phyloP scores from a whole-genome alignment of 2,888 invertebrate genomes.

The Diarsia mendica region DNA sequence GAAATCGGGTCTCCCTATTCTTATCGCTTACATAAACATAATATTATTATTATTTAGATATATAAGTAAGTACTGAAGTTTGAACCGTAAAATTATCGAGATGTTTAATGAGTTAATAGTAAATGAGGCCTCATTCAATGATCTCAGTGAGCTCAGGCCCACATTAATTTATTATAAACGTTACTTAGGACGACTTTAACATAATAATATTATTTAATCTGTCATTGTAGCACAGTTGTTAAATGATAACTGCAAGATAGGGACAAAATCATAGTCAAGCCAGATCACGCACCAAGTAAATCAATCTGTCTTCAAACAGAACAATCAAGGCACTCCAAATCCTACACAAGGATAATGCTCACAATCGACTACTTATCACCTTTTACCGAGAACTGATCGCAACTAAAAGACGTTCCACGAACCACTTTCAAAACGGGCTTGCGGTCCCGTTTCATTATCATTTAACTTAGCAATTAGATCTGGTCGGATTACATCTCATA shows the following conservation, averaged over 20 bases:
- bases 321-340: not conserved
- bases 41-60: too few relatives aligned
- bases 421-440: slow-evolving; percentile 57
- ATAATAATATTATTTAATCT: too few relatives aligned
- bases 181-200: not conserved
- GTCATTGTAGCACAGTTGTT: not conserved
- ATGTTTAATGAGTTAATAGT: not conserved
- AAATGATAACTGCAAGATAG: not conserved
- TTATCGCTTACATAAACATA: slow-evolving; percentile 25
- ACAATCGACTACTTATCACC: slow-evolving; percentile 11
- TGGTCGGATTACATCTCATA: slow-evolving; percentile 58
- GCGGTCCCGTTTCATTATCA: slow-evolving; percentile 54
- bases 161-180: not conserved
- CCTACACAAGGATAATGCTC: slow-evolving; percentile 18
- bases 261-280: too few relatives aligned
- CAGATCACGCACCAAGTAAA: not conserved
- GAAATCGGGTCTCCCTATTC: slow-evolving; percentile 21
- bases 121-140: not conserved
- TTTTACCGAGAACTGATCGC: slow-evolving; percentile 27
- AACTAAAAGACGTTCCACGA: slow-evolving; percentile 47
- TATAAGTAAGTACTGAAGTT: not conserved
- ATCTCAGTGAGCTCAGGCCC: not conserved
- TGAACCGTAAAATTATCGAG: not conserved
- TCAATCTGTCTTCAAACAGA: not conserved
- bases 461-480: slow-evolving; percentile 59